Base-by-base conservation (phyloP, 2,797 vertebrate species). In the Pseudochromis fuscus region DNA sequence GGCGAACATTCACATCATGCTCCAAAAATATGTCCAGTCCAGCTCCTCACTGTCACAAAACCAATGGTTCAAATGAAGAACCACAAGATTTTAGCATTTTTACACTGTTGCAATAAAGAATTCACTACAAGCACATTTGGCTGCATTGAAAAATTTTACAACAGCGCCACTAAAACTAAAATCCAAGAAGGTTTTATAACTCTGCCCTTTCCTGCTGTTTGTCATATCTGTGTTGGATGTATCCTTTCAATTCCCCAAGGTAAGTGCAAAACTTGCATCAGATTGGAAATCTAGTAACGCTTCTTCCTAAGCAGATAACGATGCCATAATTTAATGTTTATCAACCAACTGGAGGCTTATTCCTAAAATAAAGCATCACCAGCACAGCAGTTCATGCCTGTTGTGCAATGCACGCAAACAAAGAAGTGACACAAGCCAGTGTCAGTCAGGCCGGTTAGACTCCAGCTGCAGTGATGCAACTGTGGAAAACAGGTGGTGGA, bases 231-330 rank as follows among this genome's bases (percentile, higher is more conserved):
- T 77, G 65, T 57, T 48, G 63, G 30, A 63, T 24, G 27, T 6
- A 60, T 19, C 62, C n/a, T 15, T 64, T 35, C 30, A 46, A 5
- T 46, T 51, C 42, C 44, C 16, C 6, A 1, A n/a, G n/a, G n/a
- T n/a, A n/a, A n/a, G 12, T 53, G 69, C 50, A 76, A 82, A 77
- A n/a, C 53, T 67, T 79, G 67, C 77, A 83, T 83, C 65, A 75
- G 38, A 73, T 25, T 60, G 27, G 50, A 58, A 65, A 70, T 50
- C 37, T 42, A 23, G 12, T 30, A 44, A 25, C 23, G 48, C 64
- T 45, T 62, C 19, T 35, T 8, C 58, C 42, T 30, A 52, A 46
- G 42, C n/a, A 11, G 27, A 57, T 57, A 50, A 21, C 15, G 51
- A 59, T 16, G 40, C 19, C 57, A 45, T 68, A 57, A 74, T 24